Percentiles rank a stretch among this genome's conserved stretches.
Evolutionary conservation across 2,888 invertebrate species (phyloP).

Genomic region (Caenorhabditis sulstoni): DNA sequence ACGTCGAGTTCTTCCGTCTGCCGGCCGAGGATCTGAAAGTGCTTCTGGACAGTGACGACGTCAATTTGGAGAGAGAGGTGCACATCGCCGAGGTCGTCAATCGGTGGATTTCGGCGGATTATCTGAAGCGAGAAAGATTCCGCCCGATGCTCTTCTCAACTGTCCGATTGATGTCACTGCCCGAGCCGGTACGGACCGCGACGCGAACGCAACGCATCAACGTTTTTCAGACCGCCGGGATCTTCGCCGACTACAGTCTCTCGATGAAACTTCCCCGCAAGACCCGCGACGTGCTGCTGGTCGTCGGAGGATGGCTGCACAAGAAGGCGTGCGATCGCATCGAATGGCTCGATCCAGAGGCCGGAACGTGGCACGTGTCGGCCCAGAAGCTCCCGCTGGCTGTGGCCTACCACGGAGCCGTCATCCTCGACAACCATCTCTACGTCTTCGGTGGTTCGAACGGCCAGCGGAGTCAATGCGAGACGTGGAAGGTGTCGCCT

Average conservation of each 20-base stretch:
- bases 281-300: conserved; percentile 35
- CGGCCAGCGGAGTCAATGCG: conserved; percentile 29
- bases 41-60: conserved; percentile 23
- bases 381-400: conserved; percentile 25
- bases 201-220: background rate
- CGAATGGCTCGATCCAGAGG: conserved; percentile 54
- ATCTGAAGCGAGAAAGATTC: conserved; percentile 16
- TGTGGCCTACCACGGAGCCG: conserved; percentile 55
- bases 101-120: conserved; percentile 38
- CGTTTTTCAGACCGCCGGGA: conserved; percentile 14
- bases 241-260: conserved; percentile 17
- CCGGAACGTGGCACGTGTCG: conserved; percentile 32
- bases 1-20: conserved; percentile 46
- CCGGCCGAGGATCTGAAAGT: conserved; percentile 36
- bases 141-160: conserved; percentile 29
- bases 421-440: conserved; percentile 27
- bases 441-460: conserved; percentile 55
- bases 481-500: conserved; percentile 47
- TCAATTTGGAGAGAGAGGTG: conserved; percentile 43
- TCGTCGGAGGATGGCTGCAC: conserved; percentile 55
- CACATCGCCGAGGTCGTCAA: conserved; percentile 32
- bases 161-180: conserved; percentile 16
- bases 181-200: background rate
- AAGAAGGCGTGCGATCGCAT: conserved; percentile 40
- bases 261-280: conserved; percentile 37